A percentile compares a stretch with the other conserved stretches of the same genome.
Evolutionary conservation across 2,888 invertebrate species (phyloP).

Genomic region (Spilarctia lutea): DNA sequence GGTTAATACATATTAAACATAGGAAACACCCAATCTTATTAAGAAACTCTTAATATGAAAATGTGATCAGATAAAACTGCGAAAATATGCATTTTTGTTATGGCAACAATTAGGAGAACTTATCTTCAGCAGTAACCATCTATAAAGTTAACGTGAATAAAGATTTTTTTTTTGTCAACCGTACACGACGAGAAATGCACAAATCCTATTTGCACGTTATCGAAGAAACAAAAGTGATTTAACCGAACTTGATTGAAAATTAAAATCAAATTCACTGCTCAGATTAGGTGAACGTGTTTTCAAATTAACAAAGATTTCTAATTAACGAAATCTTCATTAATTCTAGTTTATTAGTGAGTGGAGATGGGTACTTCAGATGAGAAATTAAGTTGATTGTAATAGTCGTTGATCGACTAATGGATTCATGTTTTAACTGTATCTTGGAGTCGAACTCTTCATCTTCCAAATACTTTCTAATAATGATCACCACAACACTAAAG

Average conservation of each 20-base stretch:
- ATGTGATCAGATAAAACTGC: too few relatives aligned
- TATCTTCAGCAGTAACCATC: neutral
- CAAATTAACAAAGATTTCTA: slow-evolving; percentile 22
- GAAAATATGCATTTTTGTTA: too few relatives aligned
- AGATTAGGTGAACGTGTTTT: slow-evolving; percentile 21
- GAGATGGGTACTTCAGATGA: neutral
- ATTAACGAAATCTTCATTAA: slow-evolving; percentile 19
- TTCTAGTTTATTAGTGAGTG: neutral
- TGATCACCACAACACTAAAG: too few relatives aligned
- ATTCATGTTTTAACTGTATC: neutral
- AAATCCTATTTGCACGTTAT: slow-evolving; percentile 18
- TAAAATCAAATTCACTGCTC: slow-evolving; percentile 17
- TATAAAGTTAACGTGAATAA: neutral
- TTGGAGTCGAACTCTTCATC: neutral
- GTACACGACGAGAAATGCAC: neutral
- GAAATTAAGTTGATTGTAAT: neutral
- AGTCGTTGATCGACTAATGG: neutral
- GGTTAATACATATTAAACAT: too few relatives aligned
- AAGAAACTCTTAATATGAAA: too few relatives aligned
- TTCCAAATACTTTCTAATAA: too few relatives aligned
- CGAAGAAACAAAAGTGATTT: slow-evolving; percentile 15
- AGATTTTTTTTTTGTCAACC: neutral
- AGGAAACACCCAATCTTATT: too few relatives aligned
- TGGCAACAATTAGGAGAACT: too few relatives aligned
- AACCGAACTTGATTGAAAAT: slow-evolving; percentile 20